Conservation (phyloP, 2,888 invertebrate species). For the Artemia sinica region DNA sequence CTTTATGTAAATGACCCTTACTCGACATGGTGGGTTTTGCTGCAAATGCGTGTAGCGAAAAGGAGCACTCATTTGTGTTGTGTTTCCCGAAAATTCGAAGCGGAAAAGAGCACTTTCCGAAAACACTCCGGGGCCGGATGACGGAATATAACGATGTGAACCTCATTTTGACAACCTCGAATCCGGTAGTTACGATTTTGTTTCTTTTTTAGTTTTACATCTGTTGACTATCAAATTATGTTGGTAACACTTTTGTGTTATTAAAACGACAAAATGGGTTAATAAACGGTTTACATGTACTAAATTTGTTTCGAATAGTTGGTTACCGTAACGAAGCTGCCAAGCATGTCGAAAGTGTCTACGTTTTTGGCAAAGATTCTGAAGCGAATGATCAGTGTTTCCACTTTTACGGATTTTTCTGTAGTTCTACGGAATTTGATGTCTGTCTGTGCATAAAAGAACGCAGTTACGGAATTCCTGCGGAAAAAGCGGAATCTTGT, state of each 20-base stretch:
- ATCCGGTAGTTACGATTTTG: neutral
- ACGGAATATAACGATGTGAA: neutral
- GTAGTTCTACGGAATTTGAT: too few species aligned
- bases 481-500: too few species aligned
- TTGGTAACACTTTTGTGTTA: conserved; percentile 16
- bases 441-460: too few species aligned
- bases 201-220: conserved; percentile 11
- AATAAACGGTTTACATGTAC: too few species aligned
- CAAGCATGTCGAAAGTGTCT: too few species aligned
- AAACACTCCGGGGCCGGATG: conserved; percentile 48
- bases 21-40: conserved; percentile 22
- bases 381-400: too few species aligned
- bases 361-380: too few species aligned
- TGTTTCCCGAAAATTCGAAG: conserved; percentile 57
- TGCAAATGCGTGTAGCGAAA: conserved; percentile 27
- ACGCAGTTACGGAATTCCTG: too few species aligned
- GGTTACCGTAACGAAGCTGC: too few species aligned
- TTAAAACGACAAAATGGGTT: neutral
- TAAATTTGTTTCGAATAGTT: too few species aligned
- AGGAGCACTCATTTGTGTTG: conserved; percentile 51
- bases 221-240: neutral
- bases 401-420: too few species aligned
- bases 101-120: conserved; percentile 73
- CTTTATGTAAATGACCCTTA: conserved; percentile 17
- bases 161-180: too few species aligned